phyloP scores from a whole-genome alignment of 2,113 vertebrate species.

The Pygathrix nemaeus region DNA sequence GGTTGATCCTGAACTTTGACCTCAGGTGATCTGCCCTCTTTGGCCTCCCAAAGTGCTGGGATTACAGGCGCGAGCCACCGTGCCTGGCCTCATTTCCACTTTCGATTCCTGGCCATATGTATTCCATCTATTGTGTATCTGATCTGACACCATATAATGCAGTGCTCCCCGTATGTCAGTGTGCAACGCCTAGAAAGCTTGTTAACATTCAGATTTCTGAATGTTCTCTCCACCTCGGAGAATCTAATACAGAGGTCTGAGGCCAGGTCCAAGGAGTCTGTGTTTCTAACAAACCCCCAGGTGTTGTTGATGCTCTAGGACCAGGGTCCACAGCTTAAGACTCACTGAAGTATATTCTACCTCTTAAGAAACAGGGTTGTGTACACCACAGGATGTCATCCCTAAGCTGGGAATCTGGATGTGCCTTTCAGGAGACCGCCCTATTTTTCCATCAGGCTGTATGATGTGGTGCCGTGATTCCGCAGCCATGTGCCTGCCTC shows the following conservation, averaged over 20 bases:
- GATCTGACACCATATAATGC: too few species aligned
- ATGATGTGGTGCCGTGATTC: rapidly evolving
- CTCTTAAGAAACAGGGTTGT: not conserved
- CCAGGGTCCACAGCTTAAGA: not conserved
- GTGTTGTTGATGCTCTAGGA: not conserved
- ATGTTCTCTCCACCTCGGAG: too few species aligned
- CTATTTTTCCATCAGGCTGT: rapidly evolving
- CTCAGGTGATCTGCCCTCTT: too few species aligned
- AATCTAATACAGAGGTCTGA: not conserved
- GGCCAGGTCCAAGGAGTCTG: not conserved
- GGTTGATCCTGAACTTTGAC: too few species aligned
- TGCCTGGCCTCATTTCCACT: too few species aligned
- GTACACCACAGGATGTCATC: too few species aligned
- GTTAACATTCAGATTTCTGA: not conserved
- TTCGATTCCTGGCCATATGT: not conserved
- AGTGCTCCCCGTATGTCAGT: too few species aligned
- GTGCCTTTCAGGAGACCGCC: not conserved
- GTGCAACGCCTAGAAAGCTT: not conserved
- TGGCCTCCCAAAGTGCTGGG: too few species aligned
- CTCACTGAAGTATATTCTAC: not conserved
- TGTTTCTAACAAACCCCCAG: not conserved
- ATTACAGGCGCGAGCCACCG: too few species aligned
- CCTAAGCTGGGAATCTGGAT: rapidly evolving
- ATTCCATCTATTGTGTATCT: not conserved
- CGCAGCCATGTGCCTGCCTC: not conserved